Base-by-base conservation (phyloP, 2,888 invertebrate species). In the Patella caerulea region DNA sequence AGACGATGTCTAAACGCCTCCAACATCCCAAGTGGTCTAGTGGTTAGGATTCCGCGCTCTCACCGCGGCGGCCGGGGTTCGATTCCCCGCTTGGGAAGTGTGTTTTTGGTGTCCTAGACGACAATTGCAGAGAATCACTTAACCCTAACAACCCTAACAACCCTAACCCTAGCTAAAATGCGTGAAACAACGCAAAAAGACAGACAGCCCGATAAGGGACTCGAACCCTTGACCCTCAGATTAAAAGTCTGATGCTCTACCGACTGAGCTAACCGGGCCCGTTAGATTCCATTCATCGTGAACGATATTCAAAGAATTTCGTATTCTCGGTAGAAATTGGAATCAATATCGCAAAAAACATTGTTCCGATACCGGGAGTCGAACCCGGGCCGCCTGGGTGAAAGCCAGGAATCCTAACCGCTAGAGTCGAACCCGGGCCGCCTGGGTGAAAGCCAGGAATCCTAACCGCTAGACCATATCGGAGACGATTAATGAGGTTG, bases 201-300 rank as follows among this genome's bases (percentile, higher is more conserved):
- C 34, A 34, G 34, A 34, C 59, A 59, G 59, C 59, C 15, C 59
- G 59, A 75, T 75, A 72, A 73, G 78, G 78, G 78, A 78, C 78
- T 78, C 75, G 78, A 78, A 78, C 78, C 78, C 78, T 73, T 69
- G 78, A 78, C 78, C 78, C 78, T 78, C 78, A 78, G 78, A 78
- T 78, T 78, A 78, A 78, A 78, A 78, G 78, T 78, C 78, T 78
- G 75, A 79, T 82, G 82, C 82, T 82, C 82, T 82, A 82, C 82
- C 82, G 82, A 82, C 82, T 82, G 82, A 82, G 82, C 80, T 82
- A 82, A 79, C 82, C 80, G 82, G 82, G 82, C 82, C 34, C 34
- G 34, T 34, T 34, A 5, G 29, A 3, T 2, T 2, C 29, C 2
- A 29, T 29, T 29, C 29, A 29, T 29, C 29, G 29, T 29, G 2